Base-by-base conservation (phyloP, 2,888 invertebrate species). In the Portevinia maculata region DNA sequence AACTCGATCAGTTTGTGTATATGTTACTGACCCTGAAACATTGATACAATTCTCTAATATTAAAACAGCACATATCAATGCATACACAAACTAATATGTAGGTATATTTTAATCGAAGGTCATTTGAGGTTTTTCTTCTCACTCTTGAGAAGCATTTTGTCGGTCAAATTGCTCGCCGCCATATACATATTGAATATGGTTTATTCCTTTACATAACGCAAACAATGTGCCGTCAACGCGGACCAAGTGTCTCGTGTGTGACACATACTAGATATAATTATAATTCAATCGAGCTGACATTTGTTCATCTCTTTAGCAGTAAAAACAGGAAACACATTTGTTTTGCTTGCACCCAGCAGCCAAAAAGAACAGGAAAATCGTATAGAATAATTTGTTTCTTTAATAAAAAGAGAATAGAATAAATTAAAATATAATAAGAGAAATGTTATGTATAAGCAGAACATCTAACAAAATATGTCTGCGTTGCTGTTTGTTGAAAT, bases 1-100 rank as follows among this genome's bases (percentile, higher is more conserved):
- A 74, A 62, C 55, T 69, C 28, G 48, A 62, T 11, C 34, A 50
- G 4, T 48, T 21, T 48, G 32, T 60, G 41, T 60, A 48, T 34
- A 41, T 62, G 55, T 59, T 62, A 69, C 30, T 69, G 79, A 74
- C 79, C 79, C 55, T 79, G 74, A 79, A 74, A 62, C 62, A 41
- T 64, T 64, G 79, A 69, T 62, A 74, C 62, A 79, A 59, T 57
- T 79, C 69, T 74, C 74, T 79, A 79, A 79, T 69, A 69, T 62
- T 64, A 62, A 69, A 74, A 52, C 46, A 37, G 55, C 64, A 60
- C 48, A 46, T 79, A 55, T 44, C 44, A 17, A 15, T 44, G 44
- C 17, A 78, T 62, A 64, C 50, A 64, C 50, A 13, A 30, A 39
- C 39, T 24, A 21, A 28, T 41, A 17, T 21, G 37, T n/a, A n/a